Conservation (phyloP, 2,797 vertebrate genomes). For the Tenualosa ilisha region DNA sequence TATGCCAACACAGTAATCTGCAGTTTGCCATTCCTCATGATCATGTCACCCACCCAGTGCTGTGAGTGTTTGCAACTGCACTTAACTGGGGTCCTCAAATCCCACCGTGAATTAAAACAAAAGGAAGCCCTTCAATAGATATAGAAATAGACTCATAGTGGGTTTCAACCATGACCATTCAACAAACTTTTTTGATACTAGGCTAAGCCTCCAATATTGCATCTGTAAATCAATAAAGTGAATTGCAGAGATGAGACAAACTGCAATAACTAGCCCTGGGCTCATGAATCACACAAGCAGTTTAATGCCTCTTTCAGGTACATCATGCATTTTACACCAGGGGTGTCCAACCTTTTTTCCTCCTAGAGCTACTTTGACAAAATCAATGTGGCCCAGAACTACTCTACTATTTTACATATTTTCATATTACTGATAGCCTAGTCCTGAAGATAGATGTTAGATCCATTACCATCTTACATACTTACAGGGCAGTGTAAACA, state of each 20-base stretch:
- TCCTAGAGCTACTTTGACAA: too few species aligned
- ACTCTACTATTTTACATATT: too few species aligned
- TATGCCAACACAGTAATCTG: neutral
- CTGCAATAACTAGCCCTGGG: neutral
- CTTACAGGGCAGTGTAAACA: too few species aligned
- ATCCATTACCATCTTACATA: too few species aligned
- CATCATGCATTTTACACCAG: neutral
- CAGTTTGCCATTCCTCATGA: neutral
- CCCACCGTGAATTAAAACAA: neutral
- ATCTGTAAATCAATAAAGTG: neutral
- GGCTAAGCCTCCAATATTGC: neutral
- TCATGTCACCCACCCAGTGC: neutral
- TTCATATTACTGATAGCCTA: too few species aligned
- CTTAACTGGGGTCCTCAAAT: neutral
- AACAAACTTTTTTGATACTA: neutral
- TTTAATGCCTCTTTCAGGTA: neutral
- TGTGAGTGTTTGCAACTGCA: neutral
- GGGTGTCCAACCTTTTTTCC: neutral
- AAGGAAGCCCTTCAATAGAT: neutral
- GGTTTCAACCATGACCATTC: neutral
- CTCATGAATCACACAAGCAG: neutral
- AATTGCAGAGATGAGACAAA: conserved; percentile 3
- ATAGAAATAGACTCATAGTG: neutral
- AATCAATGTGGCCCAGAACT: too few species aligned
- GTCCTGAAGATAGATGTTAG: too few species aligned